These are phyloP conservation scores for Gasterosteus nipponicus DNA, from an alignment of 2,113 vertebrate genomes.

Conservation along the genomic window DNA sequence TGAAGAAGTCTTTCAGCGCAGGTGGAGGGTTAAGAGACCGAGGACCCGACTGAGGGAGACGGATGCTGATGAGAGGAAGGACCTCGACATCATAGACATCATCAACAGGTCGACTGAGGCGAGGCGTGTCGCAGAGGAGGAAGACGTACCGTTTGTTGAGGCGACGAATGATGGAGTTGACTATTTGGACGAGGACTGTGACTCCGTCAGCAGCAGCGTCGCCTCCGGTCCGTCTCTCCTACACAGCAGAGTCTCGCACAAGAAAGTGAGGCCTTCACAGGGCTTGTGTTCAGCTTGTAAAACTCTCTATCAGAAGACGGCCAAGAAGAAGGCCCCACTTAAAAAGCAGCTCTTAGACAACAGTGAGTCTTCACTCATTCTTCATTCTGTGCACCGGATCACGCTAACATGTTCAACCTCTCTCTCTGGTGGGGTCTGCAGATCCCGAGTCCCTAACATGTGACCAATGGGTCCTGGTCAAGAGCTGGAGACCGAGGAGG, in stretches of 20 bases:
- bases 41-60: not conserved
- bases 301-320: constrained; percentile 51
- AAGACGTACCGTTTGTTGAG: not conserved
- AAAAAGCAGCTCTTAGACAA: constrained; percentile 52
- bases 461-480: constrained; percentile 76
- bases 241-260: accelerated
- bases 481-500: constrained; percentile 42
- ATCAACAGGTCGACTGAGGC: not conserved
- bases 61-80: accelerated
- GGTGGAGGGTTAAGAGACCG: not conserved
- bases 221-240: constrained; percentile 42
- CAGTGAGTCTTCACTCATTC: constrained; percentile 31
- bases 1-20: not conserved
- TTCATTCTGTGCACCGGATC: no score
- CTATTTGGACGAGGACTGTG: not conserved
- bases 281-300: constrained; percentile 55
- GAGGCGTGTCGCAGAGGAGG: not conserved
- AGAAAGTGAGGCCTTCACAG: not conserved
- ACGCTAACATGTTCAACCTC: not conserved
- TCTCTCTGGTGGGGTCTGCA: constrained; percentile 22
- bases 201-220: constrained; percentile 42
- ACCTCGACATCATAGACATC: constrained; percentile 36
- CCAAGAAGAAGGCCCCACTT: constrained; percentile 37
- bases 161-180: constrained; percentile 26
- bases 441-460: constrained; percentile 72